These are phyloP conservation scores for Halyomorpha halys DNA, from an alignment of 1,140 invertebrate species.

Conservation along the genomic window DNA sequence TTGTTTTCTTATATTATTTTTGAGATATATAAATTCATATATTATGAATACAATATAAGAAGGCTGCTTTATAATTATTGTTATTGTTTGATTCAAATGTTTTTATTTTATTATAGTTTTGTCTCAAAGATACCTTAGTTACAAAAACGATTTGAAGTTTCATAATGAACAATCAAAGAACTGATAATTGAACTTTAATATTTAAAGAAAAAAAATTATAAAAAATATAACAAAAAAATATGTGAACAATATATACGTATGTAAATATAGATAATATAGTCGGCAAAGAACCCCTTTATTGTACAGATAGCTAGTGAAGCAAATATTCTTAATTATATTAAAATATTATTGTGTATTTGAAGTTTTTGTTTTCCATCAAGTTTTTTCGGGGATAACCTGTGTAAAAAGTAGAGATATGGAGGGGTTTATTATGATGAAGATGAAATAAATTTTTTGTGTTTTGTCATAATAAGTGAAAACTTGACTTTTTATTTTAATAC, in stretches of 20 bases:
- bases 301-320: constrained; percentile 24
- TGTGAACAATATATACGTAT: constrained; percentile 18
- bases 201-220: constrained; percentile 12
- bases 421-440: constrained; percentile 27
- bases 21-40: constrained; percentile 6
- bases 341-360: constrained; percentile 26
- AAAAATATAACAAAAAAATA: constrained; percentile 14
- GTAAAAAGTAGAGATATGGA: constrained; percentile 27
- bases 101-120: constrained; percentile 17
- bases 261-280: constrained; percentile 24
- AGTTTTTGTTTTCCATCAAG: constrained; percentile 22
- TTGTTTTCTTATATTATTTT: not conserved
- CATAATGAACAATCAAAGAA: constrained; percentile 22
- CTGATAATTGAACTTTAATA: constrained; percentile 10
- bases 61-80: constrained; percentile 19
- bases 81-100: constrained; percentile 18
- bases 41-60: constrained; percentile 10
- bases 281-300: constrained; percentile 21
- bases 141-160: not conserved
- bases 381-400: constrained; percentile 22
- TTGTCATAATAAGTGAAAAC: constrained; percentile 30
- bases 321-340: constrained; percentile 27
- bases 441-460: constrained; percentile 31
- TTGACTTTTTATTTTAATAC: constrained; percentile 25
- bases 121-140: not conserved